Evolutionary conservation across 2,888 invertebrate genomes (phyloP).

Genomic region (Aleiodes alternator): DNA sequence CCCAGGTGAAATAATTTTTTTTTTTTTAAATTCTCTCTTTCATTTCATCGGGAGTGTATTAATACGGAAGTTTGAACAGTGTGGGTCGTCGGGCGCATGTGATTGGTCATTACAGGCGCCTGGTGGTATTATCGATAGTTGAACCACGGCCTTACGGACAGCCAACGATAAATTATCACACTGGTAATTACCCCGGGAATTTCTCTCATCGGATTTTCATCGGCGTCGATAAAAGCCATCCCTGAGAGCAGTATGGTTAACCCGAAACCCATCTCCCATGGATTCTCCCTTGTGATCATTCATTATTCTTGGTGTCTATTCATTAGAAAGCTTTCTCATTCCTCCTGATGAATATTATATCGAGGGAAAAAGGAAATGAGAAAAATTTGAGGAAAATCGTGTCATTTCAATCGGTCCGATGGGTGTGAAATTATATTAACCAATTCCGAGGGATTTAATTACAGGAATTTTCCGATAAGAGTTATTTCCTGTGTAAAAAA

Average conservation of each 20-base stretch:
- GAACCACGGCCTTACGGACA: constrained; percentile 16
- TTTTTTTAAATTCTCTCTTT: constrained; percentile 10
- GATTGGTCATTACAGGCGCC: constrained; percentile 39
- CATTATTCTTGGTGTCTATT: constrained; percentile 35
- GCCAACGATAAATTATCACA: constrained; percentile 37
- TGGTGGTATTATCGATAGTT: constrained; percentile 38
- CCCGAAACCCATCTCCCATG: constrained; percentile 28
- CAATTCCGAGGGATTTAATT: constrained; percentile 26
- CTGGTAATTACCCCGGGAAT: constrained; percentile 40
- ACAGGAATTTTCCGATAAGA: not conserved
- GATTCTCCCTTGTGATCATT: constrained; percentile 28
- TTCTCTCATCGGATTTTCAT: constrained; percentile 44
- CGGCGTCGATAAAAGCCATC: constrained; percentile 41
- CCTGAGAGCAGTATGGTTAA: constrained; percentile 25
- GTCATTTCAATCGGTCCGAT: constrained; percentile 41
- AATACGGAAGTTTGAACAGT: not conserved
- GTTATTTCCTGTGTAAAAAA: not conserved
- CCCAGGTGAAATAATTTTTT: not conserved
- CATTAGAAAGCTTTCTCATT: constrained; percentile 26
- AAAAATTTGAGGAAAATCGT: constrained; percentile 42
- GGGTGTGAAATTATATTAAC: constrained; percentile 38
- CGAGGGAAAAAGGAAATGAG: not conserved
- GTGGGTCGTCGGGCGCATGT: constrained; percentile 7
- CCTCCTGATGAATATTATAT: constrained; percentile 15
- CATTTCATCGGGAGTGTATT: constrained; percentile 3